Base-by-base conservation (phyloP, 2,113 vertebrate species). In the Anolis sagrei region DNA sequence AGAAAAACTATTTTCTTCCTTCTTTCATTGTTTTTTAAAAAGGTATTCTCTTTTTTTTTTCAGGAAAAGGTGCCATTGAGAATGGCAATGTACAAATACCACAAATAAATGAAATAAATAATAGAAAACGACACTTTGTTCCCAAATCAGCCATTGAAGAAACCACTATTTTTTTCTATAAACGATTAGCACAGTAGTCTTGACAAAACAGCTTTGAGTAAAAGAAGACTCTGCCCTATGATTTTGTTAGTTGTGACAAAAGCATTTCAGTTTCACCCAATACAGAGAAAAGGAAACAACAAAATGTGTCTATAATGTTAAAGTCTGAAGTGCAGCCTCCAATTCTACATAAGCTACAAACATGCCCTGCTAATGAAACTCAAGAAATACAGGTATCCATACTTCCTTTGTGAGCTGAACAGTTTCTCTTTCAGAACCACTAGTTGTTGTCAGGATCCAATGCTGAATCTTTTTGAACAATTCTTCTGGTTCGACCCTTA, bases 381-480 rank as follows among this genome's bases (percentile, higher is more conserved):
- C n/a, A 5, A n/a, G 5, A n/a, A 61, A 82, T 23, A 58, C 36
- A 5, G 2, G 58, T 82, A 29, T 78, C 81, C 91, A 84, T 95
- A 95, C 94, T 2, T 95, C 90, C 25, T 83, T 51, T 1, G 92
- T 87, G 86, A 96, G 92, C 69, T 91, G 89, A 1, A 1, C 21
- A 84, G 88, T 90, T 18, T 88, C 91, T 34, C 93, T 94, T 87
- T 93, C 90, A 84, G 88, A 75, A 76, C 93, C 92, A 70, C 48
- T 91, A 61, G 51, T 85, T 64, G 89, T 61, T 7, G 94, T 94
- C 81, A 95, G 85, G 86, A 95, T 72, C 90, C 89, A 94, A 0
- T 86, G 87, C 10, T 92, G 93, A 89, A 95, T 90, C 94, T 92
- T 92, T 69, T 90, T 87, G 89, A 88, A 94, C 82, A 94, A 78